phyloP scores from a whole-genome alignment of 1,140 invertebrate species.

The Listronotus bonariensis region DNA sequence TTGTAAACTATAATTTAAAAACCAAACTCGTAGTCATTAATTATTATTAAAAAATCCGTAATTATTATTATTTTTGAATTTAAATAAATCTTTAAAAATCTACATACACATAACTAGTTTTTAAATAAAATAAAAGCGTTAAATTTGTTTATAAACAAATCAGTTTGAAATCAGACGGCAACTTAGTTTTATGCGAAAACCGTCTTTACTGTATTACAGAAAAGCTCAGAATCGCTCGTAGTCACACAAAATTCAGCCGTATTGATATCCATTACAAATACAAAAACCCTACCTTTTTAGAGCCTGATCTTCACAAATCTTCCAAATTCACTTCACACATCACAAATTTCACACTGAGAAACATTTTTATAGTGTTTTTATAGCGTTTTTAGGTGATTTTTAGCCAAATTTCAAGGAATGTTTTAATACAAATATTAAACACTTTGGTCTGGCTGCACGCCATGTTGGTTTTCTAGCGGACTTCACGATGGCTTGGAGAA shows the following conservation, averaged over 20 bases:
- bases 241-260: constrained; percentile 49
- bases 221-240: constrained; percentile 47
- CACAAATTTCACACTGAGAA: constrained; percentile 1
- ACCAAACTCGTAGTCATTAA: too few relatives aligned
- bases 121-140: too few relatives aligned
- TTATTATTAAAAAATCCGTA: too few relatives aligned
- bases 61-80: too few relatives aligned
- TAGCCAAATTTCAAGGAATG: constrained; percentile 2
- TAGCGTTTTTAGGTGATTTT: constrained; percentile 7
- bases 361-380: constrained; percentile 26
- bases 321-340: constrained; percentile 32
- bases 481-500: background rate
- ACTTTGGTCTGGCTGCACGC: constrained; percentile 9
- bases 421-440: constrained; percentile 16
- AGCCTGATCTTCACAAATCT: background rate
- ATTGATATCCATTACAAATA: constrained; percentile 44
- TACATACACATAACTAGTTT: too few relatives aligned
- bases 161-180: constrained; percentile 32
- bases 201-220: constrained; percentile 44
- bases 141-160: constrained; percentile 30
- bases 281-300: constrained; percentile 38
- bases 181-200: constrained; percentile 43
- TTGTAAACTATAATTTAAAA: too few relatives aligned
- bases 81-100: too few relatives aligned
- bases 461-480: constrained; percentile 18